phyloP scores from a whole-genome alignment of 1,140 invertebrate genomes.

The Drosophila pallidifrons region DNA sequence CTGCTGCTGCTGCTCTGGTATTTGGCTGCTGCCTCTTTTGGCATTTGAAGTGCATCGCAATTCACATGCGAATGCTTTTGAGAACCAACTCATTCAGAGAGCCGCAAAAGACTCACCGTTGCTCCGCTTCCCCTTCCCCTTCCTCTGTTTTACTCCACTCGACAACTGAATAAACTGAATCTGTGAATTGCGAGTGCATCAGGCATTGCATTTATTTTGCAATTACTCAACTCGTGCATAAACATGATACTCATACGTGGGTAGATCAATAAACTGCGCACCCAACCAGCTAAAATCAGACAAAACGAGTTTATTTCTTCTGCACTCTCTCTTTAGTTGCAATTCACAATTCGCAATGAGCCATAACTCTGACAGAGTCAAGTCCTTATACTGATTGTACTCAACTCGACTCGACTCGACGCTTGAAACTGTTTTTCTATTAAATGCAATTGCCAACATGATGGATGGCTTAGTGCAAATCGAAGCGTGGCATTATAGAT shows the following conservation, averaged over 20 bases:
- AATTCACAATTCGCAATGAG: constrained; percentile 5
- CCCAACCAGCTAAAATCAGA: neutral
- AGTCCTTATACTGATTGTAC: constrained; percentile 9
- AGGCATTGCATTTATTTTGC: constrained; percentile 59
- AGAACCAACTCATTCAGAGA: constrained; percentile 24
- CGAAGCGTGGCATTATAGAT: neutral
- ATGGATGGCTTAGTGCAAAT: constrained; percentile 3
- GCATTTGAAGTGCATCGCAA: constrained; percentile 65
- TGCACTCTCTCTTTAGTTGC: neutral
- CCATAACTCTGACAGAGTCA: constrained; percentile 5
- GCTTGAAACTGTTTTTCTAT: constrained; percentile 6
- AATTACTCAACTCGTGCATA: constrained; percentile 63
- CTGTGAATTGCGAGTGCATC: constrained; percentile 42
- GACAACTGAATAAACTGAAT: constrained; percentile 46
- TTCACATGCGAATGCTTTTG: constrained; percentile 59
- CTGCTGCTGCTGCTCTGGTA: constrained; percentile 32
- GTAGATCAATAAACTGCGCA: constrained; percentile 36
- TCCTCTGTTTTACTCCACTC: neutral
- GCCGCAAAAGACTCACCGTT: constrained; percentile 12
- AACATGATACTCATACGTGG: constrained; percentile 32
- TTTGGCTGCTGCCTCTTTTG: constrained; percentile 67
- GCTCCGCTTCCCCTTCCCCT: neutral
- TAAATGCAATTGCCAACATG: constrained; percentile 4
- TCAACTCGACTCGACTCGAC: neutral
- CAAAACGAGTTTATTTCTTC: constrained; percentile 4